Conservation (phyloP, 1,140 invertebrate species). For the Heliconius hermathena region DNA sequence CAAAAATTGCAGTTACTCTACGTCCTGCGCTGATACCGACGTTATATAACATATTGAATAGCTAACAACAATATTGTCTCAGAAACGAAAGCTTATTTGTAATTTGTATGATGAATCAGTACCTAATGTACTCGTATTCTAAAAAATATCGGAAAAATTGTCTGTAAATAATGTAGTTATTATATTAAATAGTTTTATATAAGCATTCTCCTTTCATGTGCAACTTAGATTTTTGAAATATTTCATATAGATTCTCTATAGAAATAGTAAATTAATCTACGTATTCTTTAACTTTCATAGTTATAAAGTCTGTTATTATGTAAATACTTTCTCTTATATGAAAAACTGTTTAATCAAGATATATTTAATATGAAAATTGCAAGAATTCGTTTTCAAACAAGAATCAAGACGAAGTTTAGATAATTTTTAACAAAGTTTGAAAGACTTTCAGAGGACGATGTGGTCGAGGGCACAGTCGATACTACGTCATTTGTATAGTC, state of each 20-base stretch:
- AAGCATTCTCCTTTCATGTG: no score
- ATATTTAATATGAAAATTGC: neutral
- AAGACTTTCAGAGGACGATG: neutral
- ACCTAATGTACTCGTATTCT: no score
- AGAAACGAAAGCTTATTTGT: neutral
- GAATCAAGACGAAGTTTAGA: neutral
- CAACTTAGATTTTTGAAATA: neutral
- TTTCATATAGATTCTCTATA: neutral
- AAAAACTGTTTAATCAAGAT: neutral
- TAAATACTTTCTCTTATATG: neutral
- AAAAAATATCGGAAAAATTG: no score
- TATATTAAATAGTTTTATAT: no score
- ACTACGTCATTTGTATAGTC: constrained; percentile 15
- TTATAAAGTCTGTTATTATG: neutral
- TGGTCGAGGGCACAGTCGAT: neutral
- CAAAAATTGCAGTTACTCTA: no score
- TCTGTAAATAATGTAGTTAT: no score
- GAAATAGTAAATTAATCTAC: neutral
- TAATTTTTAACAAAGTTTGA: neutral
- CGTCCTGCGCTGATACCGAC: no score
- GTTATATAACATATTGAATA: no score
- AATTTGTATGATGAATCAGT: neutral
- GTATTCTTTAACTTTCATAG: neutral
- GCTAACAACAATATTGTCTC: no score
- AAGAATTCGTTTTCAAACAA: neutral